Evolutionary conservation across 1,140 invertebrate genomes (phyloP).

Genomic region (Paraescarpia echinospica): DNA sequence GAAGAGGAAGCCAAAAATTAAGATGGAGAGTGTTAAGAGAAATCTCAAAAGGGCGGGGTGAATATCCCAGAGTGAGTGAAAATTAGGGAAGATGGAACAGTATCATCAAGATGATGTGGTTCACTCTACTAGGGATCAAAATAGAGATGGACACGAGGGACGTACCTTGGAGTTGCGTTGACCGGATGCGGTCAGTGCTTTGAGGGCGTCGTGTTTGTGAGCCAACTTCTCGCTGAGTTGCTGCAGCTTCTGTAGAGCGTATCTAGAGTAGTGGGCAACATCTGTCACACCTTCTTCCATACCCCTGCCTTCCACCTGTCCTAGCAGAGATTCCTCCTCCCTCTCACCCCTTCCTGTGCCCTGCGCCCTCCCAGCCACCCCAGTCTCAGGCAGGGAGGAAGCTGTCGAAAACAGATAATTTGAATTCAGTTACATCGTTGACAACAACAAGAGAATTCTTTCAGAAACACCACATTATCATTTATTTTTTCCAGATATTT

Average conservation of each 20-base stretch:
- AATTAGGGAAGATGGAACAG: too few relatives aligned
- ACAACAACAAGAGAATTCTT: too few relatives aligned
- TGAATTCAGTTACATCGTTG: background rate
- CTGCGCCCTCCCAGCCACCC: slow-evolving; percentile 71
- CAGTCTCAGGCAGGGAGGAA: slow-evolving; percentile 60
- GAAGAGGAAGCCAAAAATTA: too few relatives aligned
- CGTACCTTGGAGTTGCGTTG: background rate
- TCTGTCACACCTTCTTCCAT: slow-evolving; percentile 35
- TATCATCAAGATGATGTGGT: too few relatives aligned
- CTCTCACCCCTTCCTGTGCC: slow-evolving; percentile 52
- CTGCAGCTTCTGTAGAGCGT: slow-evolving; percentile 77
- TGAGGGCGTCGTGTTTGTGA: slow-evolving; percentile 67
- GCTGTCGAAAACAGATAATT: background rate
- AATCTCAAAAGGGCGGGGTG: too few relatives aligned
- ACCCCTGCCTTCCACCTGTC: slow-evolving; percentile 26
- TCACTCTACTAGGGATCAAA: too few relatives aligned
- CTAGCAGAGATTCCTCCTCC: background rate
- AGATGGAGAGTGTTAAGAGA: too few relatives aligned
- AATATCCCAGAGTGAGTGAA: too few relatives aligned
- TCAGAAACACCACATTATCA: too few relatives aligned
- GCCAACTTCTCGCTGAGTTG: slow-evolving; percentile 65
- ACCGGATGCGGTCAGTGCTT: slow-evolving; percentile 65
- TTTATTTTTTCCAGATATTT: too few relatives aligned
- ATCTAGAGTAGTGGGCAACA: slow-evolving; percentile 76
- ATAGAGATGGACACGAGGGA: too few relatives aligned